Base-by-base conservation (phyloP, 2,797 vertebrate genomes). In the Psittacula derbiana region DNA sequence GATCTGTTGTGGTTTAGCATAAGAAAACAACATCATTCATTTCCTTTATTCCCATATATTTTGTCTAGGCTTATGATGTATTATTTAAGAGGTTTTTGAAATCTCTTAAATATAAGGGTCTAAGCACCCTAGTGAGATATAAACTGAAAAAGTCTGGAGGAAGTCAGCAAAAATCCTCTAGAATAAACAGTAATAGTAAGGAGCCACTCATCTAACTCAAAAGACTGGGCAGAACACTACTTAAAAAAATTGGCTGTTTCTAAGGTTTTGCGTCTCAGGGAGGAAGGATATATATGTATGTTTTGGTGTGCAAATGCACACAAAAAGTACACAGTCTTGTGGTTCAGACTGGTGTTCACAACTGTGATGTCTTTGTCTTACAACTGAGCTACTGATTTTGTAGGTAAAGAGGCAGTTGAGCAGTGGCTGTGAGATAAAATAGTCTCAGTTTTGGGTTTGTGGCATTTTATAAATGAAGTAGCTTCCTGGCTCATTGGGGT, bases 1-100 rank as follows among this genome's bases (percentile, higher is more conserved):
- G 69, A 92, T 96, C 86, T 96, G 6, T 91, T 95, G 82, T 95
- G 69, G 88, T 94, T 96, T 97, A 87, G 93, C 93, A 92, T 70
- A 91, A 86, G 92, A 96, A 97, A 93, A 80, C 83, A 93, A 70
- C 43, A 88, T 95, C 94, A 61, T 97, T 94, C 94, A 91, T 95
- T 96, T 96, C 61, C 92, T 97, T 95, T 96, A 88, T 93, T 96
- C 93, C 64, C 93, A 96, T 89, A 92, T 95, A 95, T 90, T 96
- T 97, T 86, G 87, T 96, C 91, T 96, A 96, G 94, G 96, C 92
- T 96, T 92, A 79, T 53, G 86, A 91, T 95, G 86, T 93, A 96
- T 97, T 96, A 95, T 80, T 96, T 95, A 78, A 95, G 86, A 96
- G 80, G 28, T 74, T 95, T 94, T 89, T 96, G 27, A 67, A 96